phyloP scores from a whole-genome alignment of 2,888 invertebrate species.

The Brachyptera putata region DNA sequence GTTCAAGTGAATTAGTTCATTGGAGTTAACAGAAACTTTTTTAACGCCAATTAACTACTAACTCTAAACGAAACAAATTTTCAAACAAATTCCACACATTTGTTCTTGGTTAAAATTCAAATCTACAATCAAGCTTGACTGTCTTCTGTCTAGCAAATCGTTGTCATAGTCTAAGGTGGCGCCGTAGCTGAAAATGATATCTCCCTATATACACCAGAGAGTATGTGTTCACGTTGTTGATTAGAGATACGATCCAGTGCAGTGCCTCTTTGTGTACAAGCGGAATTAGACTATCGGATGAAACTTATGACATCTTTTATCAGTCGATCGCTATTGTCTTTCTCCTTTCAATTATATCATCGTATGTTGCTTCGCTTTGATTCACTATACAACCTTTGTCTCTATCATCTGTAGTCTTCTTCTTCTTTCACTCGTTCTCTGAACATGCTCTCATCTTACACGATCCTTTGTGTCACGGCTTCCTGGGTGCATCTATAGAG shows the following conservation, averaged over 20 bases:
- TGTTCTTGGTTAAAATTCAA: no score
- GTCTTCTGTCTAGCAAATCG: no score
- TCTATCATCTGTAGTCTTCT: not conserved
- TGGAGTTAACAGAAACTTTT: no score
- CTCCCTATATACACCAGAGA: no score
- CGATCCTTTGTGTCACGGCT: not conserved
- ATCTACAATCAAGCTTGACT: no score
- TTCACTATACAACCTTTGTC: conserved; percentile 4
- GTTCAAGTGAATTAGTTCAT: no score
- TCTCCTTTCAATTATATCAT: conserved; percentile 13
- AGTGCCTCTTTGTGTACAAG: conserved; percentile 7
- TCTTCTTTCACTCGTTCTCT: not conserved
- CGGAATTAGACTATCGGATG: conserved; percentile 20
- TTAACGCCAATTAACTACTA: no score
- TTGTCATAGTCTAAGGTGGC: no score
- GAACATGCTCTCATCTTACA: not conserved
- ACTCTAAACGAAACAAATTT: no score
- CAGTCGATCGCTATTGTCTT: conserved; percentile 11
- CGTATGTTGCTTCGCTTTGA: not conserved
- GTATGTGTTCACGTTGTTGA: conserved; percentile 11
- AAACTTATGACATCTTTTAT: conserved; percentile 21
- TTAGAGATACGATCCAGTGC: conserved; percentile 10
- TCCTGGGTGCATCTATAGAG: not conserved
- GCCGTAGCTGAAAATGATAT: no score
- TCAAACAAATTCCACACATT: no score